Base-by-base conservation (phyloP, 2,888 invertebrate genomes). In the Hirudinaria manillensis region DNA sequence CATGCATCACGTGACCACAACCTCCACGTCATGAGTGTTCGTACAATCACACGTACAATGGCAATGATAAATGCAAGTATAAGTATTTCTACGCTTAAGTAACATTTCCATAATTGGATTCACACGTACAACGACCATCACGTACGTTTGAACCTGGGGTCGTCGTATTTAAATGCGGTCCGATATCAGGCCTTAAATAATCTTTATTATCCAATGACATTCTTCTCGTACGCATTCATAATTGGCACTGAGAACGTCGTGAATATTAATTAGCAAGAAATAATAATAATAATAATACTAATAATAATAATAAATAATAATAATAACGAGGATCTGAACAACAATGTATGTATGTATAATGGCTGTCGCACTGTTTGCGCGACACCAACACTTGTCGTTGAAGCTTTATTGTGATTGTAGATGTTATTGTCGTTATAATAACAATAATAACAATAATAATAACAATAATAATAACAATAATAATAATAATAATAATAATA, bases 321-420 rank as follows among this genome's bases (percentile, higher is more conserved):
- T 45, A 45, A 45, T 10, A 45, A 45, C 16, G 1, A 45, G 3
- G 1, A 45, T 45, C 45, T 3, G 7, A 61, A 61, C 19, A 61
- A 61, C 24, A 61, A 13, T 61, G 61, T 61, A 61, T 61, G 29
- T 61, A 61, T 61, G 29, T n/a, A 61, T 61, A 61, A 61, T 61
- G 29, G 61, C 61, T 61, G 45, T 45, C 45, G 6, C 13, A 45
- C 4, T 61, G 61, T 27, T 29, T 61, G 29, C 29, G 2, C 61
- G 24, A 61, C 29, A 61, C 19, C 29, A 61, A 61, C 61, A 61
- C 29, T 61, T n/a, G n/a, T n/a, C n/a, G n/a, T n/a, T n/a, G n/a
- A n/a, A n/a, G n/a, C n/a, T n/a, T n/a, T n/a, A n/a, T n/a, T n/a
- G n/a, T n/a, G n/a, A n/a, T n/a, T n/a, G n/a, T n/a, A n/a, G n/a